Conservation (phyloP, 1,140 invertebrate genomes). For the Trichonephila inaurata region DNA sequence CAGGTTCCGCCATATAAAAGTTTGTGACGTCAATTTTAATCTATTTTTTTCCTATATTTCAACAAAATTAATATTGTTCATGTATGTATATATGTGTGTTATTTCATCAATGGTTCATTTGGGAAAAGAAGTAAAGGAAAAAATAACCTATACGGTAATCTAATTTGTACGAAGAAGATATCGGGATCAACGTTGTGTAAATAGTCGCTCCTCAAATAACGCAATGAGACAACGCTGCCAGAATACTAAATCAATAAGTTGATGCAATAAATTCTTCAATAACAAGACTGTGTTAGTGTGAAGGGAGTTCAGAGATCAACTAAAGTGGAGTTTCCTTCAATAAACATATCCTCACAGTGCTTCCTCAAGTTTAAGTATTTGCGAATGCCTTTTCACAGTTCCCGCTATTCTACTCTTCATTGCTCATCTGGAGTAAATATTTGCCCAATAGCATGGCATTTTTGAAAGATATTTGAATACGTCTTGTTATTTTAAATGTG, state of each 20-base stretch:
- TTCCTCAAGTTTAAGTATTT: not conserved
- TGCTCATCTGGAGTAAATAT: not conserved
- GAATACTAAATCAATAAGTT: not conserved
- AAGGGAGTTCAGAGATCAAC: not conserved
- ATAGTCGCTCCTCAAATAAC: not conserved
- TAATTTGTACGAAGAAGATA: constrained; percentile 14
- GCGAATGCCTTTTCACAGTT: not conserved
- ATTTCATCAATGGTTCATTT: not conserved
- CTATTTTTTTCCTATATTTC: too few species aligned
- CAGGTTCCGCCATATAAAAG: too few species aligned
- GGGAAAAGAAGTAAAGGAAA: not conserved
- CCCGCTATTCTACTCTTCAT: not conserved
- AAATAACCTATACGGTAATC: not conserved
- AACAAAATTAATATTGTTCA: too few species aligned
- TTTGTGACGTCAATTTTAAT: too few species aligned
- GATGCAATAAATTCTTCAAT: constrained; percentile 15
- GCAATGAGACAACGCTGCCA: constrained; percentile 4
- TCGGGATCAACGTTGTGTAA: not conserved
- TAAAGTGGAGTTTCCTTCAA: not conserved
- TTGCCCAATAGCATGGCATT: not conserved
- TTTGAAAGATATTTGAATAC: too few species aligned
- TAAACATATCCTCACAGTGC: not conserved
- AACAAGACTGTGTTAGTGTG: not conserved
- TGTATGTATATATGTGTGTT: not conserved
- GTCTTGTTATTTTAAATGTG: too few species aligned